These are phyloP conservation scores for Meles meles DNA, from an alignment of 2,113 vertebrate species.

Conservation along the genomic window DNA sequence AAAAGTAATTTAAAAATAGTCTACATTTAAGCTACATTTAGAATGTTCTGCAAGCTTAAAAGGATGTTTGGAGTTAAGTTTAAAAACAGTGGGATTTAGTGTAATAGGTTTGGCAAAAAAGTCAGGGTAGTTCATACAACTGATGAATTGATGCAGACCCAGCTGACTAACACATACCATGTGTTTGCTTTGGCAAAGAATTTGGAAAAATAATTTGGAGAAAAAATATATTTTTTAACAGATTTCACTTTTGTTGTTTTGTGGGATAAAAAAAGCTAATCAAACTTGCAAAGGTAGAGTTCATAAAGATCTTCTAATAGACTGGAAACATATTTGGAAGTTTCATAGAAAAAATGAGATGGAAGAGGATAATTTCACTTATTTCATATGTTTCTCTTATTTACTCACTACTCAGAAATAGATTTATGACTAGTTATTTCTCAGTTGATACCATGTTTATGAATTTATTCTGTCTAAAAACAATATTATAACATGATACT, in stretches of 20 bases:
- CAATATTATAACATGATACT: neutral
- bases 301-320: slow-evolving; percentile 71
- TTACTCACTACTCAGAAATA: slow-evolving; percentile 52
- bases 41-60: slow-evolving; percentile 76
- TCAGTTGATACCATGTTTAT: slow-evolving; percentile 22
- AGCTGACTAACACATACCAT: slow-evolving; percentile 83
- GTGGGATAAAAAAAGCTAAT: slow-evolving; percentile 67
- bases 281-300: slow-evolving; percentile 80
- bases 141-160: slow-evolving; percentile 78
- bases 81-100: slow-evolving; percentile 86
- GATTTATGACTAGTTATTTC: slow-evolving; percentile 23
- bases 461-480: slow-evolving; percentile 29
- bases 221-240: slow-evolving; percentile 82
- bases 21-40: slow-evolving; percentile 65
- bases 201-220: slow-evolving; percentile 87
- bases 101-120: slow-evolving; percentile 83
- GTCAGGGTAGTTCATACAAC: slow-evolving; percentile 79
- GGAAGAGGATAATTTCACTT: slow-evolving; percentile 50
- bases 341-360: slow-evolving; percentile 26
- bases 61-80: slow-evolving; percentile 85
- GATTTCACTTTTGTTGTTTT: slow-evolving; percentile 79
- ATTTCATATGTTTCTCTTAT: slow-evolving; percentile 58
- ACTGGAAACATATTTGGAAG: slow-evolving; percentile 74
- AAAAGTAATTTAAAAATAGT: slow-evolving; percentile 67
- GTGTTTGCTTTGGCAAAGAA: slow-evolving; percentile 86